Evolutionary conservation across 2,797 vertebrate genomes (phyloP).

Genomic region (Hypotaenidia okinawae): DNA sequence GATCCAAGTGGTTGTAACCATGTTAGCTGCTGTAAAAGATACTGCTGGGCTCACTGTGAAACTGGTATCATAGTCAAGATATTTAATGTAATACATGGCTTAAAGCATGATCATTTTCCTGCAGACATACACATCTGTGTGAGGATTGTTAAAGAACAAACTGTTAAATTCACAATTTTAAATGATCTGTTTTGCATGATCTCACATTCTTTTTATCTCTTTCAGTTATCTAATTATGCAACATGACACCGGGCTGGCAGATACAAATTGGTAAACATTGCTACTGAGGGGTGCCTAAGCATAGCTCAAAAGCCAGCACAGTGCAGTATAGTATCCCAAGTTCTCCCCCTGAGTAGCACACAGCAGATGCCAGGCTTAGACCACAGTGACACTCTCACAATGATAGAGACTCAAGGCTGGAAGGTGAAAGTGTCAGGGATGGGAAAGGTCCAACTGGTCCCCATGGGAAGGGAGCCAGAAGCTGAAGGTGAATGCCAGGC

Average conservation of each 20-base stretch:
- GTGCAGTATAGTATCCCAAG: background rate
- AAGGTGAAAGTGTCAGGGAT: background rate
- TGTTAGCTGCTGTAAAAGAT: background rate
- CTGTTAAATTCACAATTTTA: background rate
- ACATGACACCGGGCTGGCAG: background rate
- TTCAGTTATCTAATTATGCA: background rate
- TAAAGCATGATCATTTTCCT: background rate
- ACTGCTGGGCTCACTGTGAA: background rate
- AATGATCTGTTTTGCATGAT: background rate
- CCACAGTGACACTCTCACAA: background rate
- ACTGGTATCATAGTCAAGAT: background rate
- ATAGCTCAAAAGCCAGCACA: background rate
- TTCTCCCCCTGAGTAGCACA: background rate
- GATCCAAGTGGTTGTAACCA: background rate
- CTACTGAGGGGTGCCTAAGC: background rate
- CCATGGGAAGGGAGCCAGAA: background rate
- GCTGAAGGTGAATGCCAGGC: background rate
- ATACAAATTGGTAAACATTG: background rate
- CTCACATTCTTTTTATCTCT: background rate
- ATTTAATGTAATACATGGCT: background rate
- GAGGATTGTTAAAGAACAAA: background rate
- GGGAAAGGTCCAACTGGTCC: background rate
- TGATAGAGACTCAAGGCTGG: background rate
- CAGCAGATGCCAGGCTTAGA: background rate
- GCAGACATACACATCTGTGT: background rate